phyloP scores from a whole-genome alignment of 2,888 invertebrate genomes.

The Eupithecia subumbrata region DNA sequence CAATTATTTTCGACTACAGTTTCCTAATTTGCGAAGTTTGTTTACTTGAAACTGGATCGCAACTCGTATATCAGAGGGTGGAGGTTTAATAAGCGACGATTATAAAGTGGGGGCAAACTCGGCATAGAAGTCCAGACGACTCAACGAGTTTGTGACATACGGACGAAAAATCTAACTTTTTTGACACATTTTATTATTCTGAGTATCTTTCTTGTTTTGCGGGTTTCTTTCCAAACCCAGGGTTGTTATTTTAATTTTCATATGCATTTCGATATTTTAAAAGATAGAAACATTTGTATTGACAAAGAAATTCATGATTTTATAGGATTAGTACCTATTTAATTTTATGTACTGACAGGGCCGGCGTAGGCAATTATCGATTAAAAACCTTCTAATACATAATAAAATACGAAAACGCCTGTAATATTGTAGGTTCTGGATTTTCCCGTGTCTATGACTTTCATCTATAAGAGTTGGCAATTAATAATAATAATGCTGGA shows the following conservation, averaged over 20 bases:
- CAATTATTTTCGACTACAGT: slow-evolving; percentile 38
- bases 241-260: too few relatives aligned
- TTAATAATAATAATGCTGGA: too few relatives aligned
- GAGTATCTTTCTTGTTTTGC: too few relatives aligned
- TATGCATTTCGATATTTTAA: background rate
- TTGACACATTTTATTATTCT: background rate
- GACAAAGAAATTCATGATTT: too few relatives aligned
- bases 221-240: too few relatives aligned
- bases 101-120: slow-evolving; percentile 63
- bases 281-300: background rate
- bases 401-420: background rate
- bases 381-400: background rate
- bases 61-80: slow-evolving; percentile 62
- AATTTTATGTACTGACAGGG: background rate
- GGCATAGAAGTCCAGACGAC: slow-evolving; percentile 44
- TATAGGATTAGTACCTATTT: background rate
- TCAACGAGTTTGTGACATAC: slow-evolving; percentile 48
- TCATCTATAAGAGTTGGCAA: too few relatives aligned
- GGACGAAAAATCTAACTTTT: slow-evolving; percentile 15
- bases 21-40: slow-evolving; percentile 46
- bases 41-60: slow-evolving; percentile 65
- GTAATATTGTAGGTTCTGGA: background rate
- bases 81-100: slow-evolving; percentile 71
- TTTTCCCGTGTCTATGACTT: too few relatives aligned
- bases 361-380: background rate